Evolutionary conservation across 2,888 invertebrate species (phyloP).

Genomic region (Teleiodes luculella): DNA sequence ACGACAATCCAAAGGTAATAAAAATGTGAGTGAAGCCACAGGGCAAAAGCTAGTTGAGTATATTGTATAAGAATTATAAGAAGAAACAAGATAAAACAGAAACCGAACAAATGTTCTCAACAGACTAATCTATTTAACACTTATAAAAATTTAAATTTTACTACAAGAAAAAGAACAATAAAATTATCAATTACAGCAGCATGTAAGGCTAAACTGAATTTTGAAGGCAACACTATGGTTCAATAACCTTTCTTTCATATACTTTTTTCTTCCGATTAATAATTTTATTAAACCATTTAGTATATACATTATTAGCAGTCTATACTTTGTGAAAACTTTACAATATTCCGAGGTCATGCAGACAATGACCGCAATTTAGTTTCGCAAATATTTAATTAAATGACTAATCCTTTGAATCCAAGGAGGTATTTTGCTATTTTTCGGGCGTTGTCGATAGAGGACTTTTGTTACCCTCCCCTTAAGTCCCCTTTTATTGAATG

Average conservation of each 20-base stretch:
- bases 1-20: no score
- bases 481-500: no score
- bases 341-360: constrained; percentile 14
- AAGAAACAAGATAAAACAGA: background rate
- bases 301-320: no score
- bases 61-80: background rate
- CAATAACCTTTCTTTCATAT: constrained; percentile 12
- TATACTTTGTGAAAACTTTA: background rate
- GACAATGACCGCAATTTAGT: constrained; percentile 32
- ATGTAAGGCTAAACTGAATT: no score
- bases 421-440: constrained; percentile 14
- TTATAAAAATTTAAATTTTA: no score
- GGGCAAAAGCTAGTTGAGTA: no score
- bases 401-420: constrained; percentile 35
- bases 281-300: no score
- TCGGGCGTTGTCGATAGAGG: background rate
- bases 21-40: no score
- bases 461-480: no score
- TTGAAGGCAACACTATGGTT: constrained; percentile 8
- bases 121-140: background rate
- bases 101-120: background rate
- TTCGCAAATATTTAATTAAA: constrained; percentile 46
- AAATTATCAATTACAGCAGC: no score
- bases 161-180: no score
- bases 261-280: no score